A percentile compares a stretch with the other conserved stretches of the same genome.
Conservation (phyloP, 2,113 vertebrate genomes). For the Aptenodytes forsteri region DNA sequence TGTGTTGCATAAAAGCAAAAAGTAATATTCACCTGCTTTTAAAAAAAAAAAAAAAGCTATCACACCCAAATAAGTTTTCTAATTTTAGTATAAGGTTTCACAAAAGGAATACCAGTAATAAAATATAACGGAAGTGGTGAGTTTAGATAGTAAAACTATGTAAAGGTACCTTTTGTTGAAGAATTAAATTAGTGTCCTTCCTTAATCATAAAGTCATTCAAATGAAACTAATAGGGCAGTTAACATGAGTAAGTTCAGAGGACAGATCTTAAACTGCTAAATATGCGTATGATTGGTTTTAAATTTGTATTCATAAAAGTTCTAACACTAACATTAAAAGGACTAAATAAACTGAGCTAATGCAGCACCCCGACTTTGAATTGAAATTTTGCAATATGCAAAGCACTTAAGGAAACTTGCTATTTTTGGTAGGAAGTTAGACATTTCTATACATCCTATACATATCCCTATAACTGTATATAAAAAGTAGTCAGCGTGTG, state of each 20-base stretch:
- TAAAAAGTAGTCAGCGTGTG: neutral
- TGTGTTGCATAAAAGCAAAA: neutral
- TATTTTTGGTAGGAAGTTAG: neutral
- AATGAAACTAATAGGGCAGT: neutral
- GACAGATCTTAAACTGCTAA: neutral
- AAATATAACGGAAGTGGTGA: neutral
- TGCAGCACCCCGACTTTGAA: neutral
- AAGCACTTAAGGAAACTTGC: neutral
- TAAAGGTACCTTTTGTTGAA: neutral
- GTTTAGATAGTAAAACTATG: neutral
- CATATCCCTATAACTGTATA: slow-evolving; percentile 6
- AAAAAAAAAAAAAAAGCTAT: neutral
- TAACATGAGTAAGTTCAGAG: neutral
- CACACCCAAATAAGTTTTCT: neutral
- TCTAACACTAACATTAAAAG: neutral
- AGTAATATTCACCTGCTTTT: neutral
- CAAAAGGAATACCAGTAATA: neutral
- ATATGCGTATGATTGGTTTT: neutral
- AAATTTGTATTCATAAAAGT: neutral
- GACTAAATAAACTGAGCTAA: neutral
- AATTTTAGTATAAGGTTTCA: neutral
- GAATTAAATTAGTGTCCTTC: neutral
- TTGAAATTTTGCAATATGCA: neutral
- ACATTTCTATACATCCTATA: neutral
- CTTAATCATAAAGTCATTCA: neutral